These are phyloP conservation scores for Heliconius melpomene DNA, from an alignment of 1,140 invertebrate genomes.

Conservation along the genomic window DNA sequence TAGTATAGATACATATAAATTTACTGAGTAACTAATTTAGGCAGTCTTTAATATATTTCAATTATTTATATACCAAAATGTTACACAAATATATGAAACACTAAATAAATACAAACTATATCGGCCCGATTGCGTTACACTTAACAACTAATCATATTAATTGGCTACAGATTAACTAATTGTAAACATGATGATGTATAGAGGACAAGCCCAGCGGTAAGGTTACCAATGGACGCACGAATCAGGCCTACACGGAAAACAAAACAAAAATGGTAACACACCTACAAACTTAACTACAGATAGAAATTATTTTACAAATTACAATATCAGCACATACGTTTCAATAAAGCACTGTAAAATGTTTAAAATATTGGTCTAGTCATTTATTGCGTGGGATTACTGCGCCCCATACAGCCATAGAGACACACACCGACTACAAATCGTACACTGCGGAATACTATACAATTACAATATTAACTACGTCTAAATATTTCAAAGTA, in stretches of 20 bases:
- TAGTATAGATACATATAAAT: conserved; percentile 70
- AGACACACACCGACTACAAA: conserved; percentile 38
- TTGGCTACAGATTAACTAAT: background rate
- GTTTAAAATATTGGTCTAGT: conserved; percentile 80
- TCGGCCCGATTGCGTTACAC: conserved; percentile 22
- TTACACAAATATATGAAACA: conserved; percentile 64
- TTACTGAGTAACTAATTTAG: conserved; percentile 76
- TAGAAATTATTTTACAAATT: conserved; percentile 61
- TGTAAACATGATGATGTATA: background rate
- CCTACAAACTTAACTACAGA: conserved; percentile 68
- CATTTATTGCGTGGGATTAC: conserved; percentile 70
- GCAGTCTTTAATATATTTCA: conserved; percentile 78
- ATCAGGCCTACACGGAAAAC: conserved; percentile 47
- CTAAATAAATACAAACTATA: conserved; percentile 60
- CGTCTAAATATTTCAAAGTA: conserved; percentile 24
- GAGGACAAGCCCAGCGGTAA: background rate
- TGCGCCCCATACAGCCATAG: conserved; percentile 38
- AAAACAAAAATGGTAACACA: conserved; percentile 69
- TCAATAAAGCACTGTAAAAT: conserved; percentile 77
- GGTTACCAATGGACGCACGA: background rate
- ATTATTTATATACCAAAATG: conserved; percentile 65
- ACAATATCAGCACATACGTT: conserved; percentile 71
- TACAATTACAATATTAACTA: conserved; percentile 33
- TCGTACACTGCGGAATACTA: conserved; percentile 42
- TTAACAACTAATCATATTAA: conserved; percentile 3